Evolutionary conservation across 53 echinoderm and acorn worm species (phyloP).

Genomic region (Temnopleurus reevesii): DNA sequence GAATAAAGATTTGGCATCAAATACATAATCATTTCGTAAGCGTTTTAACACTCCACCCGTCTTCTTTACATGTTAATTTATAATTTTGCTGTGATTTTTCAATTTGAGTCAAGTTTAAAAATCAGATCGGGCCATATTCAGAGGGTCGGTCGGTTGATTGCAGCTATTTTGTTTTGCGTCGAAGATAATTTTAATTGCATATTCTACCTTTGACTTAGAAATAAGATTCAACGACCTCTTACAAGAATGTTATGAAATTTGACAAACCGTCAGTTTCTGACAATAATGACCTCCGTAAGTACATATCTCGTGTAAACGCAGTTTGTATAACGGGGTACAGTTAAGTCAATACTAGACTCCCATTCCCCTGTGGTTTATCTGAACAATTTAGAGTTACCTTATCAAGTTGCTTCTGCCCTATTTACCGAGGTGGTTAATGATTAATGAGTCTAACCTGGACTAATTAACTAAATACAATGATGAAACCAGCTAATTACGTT

Average conservation of each 20-base stretch:
- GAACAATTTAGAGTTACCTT: conserved; percentile 11
- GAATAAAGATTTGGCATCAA: too few species aligned
- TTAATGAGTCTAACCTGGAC: conserved; percentile 3
- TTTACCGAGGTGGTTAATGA: conserved; percentile 10
- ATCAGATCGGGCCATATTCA: too few species aligned
- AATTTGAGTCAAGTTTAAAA: too few species aligned
- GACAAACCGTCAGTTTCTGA: background rate
- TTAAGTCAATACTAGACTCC: conserved; percentile 22
- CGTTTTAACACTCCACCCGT: too few species aligned
- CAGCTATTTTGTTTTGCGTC: too few species aligned
- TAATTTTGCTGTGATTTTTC: too few species aligned
- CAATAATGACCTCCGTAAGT: background rate
- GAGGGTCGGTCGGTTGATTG: too few species aligned
- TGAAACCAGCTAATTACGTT: background rate
- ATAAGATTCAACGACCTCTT: too few species aligned
- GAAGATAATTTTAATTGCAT: too few species aligned
- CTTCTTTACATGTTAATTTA: too few species aligned
- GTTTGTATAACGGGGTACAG: conserved; percentile 25
- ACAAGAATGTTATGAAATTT: background rate
- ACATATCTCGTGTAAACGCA: background rate
- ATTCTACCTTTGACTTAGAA: too few species aligned
- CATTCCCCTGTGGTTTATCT: background rate
- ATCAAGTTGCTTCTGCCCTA: background rate
- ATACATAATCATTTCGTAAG: too few species aligned
- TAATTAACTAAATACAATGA: conserved; percentile 35